phyloP scores from a whole-genome alignment of 2,113 vertebrate genomes.

The Martes martes region DNA sequence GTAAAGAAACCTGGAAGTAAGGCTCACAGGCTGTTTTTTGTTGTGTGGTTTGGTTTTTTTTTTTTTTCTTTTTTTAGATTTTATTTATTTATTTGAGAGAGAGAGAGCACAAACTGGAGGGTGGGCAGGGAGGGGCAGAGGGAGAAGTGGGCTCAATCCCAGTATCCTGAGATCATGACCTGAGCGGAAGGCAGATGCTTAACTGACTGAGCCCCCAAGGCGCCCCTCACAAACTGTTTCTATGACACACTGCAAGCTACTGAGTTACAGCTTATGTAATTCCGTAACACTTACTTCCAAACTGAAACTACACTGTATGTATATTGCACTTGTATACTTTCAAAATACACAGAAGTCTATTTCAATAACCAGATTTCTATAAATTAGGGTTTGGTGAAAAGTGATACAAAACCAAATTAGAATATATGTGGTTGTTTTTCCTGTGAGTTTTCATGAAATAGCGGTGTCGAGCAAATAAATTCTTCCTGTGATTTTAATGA shows the following conservation, averaged over 20 bases:
- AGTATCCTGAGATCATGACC: too few species aligned
- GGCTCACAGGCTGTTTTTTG: neutral
- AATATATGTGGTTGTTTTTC: neutral
- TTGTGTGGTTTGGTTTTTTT: neutral
- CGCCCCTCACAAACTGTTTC: neutral
- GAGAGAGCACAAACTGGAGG: too few species aligned
- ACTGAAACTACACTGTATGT: neutral
- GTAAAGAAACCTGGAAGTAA: neutral
- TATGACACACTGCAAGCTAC: neutral
- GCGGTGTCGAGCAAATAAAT: neutral
- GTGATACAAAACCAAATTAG: neutral
- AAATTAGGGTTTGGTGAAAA: neutral
- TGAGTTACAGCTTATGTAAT: neutral
- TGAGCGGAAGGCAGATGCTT: neutral
- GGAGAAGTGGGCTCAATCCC: too few species aligned
- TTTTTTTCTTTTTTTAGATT: neutral
- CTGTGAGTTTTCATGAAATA: slow-evolving; percentile 1
- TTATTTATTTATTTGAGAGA: neutral
- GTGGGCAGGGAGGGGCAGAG: too few species aligned
- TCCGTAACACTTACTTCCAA: neutral
- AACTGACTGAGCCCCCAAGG: neutral
- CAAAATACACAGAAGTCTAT: neutral
- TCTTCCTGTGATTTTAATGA: neutral
- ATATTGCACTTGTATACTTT: neutral
- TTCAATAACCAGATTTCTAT: neutral